Conservation (phyloP, 2,888 invertebrate genomes). For the Melikaiella ostensackeni region DNA sequence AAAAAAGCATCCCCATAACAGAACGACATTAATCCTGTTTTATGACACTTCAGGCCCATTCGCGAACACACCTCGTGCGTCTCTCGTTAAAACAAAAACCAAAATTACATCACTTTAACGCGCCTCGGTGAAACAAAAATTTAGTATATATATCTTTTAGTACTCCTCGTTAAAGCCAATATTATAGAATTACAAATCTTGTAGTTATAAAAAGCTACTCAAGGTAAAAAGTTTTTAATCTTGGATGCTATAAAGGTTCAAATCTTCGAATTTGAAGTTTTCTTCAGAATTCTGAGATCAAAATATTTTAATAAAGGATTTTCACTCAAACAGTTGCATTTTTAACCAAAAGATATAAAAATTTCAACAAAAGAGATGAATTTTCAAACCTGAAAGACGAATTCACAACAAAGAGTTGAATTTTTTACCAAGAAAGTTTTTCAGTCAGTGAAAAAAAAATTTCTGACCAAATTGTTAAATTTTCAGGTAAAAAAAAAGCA, state of each 20-base stretch:
- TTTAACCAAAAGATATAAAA: no score
- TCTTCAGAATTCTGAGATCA: background rate
- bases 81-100: constrained; percentile 37
- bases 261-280: background rate
- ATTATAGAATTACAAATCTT: constrained; percentile 16
- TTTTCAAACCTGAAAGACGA: no score
- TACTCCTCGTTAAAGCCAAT: constrained; percentile 14
- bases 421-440: no score
- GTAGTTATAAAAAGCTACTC: background rate
- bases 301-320: no score
- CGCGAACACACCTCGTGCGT: constrained; percentile 22
- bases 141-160: background rate
- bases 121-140: background rate
- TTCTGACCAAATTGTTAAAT: no score
- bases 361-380: no score
- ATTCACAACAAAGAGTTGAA: no score
- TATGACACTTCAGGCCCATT: constrained; percentile 12
- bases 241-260: background rate
- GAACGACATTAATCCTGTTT: constrained; percentile 31
- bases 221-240: background rate
- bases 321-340: no score
- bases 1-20: constrained; percentile 26
- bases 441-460: no score
- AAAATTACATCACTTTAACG: constrained; percentile 36
- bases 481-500: no score